Evolutionary conservation across 2,888 invertebrate genomes (phyloP).

Genomic region (Callyntrura sp.): DNA sequence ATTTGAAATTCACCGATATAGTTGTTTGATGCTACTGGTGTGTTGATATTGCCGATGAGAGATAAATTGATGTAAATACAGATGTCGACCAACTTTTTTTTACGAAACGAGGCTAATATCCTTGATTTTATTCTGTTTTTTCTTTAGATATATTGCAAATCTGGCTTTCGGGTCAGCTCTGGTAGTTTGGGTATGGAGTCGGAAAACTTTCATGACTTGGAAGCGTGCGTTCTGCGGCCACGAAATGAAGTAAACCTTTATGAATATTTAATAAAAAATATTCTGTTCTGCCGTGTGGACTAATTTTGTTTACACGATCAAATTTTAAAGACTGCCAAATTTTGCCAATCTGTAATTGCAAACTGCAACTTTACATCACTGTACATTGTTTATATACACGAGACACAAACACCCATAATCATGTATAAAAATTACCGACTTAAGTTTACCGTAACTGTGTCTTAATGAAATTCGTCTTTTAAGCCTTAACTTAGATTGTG

Average conservation of each 20-base stretch:
- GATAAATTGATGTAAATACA: slow-evolving; percentile 9
- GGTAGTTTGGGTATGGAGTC: slow-evolving; percentile 83
- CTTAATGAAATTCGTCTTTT: background rate
- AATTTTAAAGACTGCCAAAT: slow-evolving; percentile 81
- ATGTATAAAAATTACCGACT: background rate
- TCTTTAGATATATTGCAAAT: slow-evolving; percentile 82
- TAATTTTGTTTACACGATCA: slow-evolving; percentile 56
- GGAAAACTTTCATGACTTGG: slow-evolving; percentile 83
- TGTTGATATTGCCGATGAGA: slow-evolving; percentile 14
- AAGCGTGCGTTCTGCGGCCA: slow-evolving; percentile 81
- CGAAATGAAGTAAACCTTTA: slow-evolving; percentile 75
- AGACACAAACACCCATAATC: background rate
- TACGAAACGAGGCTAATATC: background rate
- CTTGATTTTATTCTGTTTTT: slow-evolving; percentile 27
- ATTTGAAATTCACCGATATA: background rate
- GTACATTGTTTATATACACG: slow-evolving; percentile 3
- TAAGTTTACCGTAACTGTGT: background rate
- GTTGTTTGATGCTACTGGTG: background rate
- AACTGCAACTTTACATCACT: background rate
- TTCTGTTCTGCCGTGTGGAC: slow-evolving; percentile 33
- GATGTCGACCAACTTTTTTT: background rate
- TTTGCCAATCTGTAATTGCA: slow-evolving; percentile 65
- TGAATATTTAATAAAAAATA: background rate
- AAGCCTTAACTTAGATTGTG: slow-evolving; percentile 1
- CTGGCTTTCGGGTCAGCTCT: slow-evolving; percentile 83